phyloP scores from a whole-genome alignment of 2,113 vertebrate genomes.

The Ahaetulla prasina region DNA sequence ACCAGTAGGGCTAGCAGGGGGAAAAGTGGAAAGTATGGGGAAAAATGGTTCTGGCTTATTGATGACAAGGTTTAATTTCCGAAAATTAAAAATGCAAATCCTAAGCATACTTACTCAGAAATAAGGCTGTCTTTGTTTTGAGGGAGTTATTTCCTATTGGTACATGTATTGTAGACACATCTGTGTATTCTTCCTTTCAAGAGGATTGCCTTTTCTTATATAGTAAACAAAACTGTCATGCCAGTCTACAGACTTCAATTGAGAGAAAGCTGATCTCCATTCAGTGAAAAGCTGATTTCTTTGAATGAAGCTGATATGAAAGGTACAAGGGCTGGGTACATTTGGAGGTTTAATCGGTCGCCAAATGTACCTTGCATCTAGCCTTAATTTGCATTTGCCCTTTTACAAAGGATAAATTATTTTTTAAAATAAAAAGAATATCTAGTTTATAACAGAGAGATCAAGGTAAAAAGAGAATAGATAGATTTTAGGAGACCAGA shows the following conservation, averaged over 20 bases:
- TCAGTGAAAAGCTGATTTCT: background rate
- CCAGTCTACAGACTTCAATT: background rate
- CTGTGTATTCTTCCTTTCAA: background rate
- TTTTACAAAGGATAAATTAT: accelerated
- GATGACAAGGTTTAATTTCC: background rate
- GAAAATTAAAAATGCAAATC: background rate
- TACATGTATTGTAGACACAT: background rate
- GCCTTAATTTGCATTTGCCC: background rate
- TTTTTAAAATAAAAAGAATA: background rate
- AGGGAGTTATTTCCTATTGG: background rate
- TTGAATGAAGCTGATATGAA: background rate
- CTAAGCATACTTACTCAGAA: background rate
- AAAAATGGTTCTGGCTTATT: constrained; percentile 34
- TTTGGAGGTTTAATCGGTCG: background rate
- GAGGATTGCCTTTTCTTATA: background rate
- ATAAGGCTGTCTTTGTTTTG: background rate
- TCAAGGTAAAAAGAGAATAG: background rate
- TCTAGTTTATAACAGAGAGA: background rate
- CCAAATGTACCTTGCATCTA: background rate
- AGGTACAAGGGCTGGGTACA: background rate
- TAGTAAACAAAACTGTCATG: background rate
- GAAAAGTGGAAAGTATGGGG: constrained; percentile 31
- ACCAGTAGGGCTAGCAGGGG: constrained; percentile 55
- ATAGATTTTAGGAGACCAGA: accelerated
- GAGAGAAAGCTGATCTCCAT: background rate